Conservation (phyloP, 2,113 vertebrate species). For the Machaerirhynchus nigripectus region DNA sequence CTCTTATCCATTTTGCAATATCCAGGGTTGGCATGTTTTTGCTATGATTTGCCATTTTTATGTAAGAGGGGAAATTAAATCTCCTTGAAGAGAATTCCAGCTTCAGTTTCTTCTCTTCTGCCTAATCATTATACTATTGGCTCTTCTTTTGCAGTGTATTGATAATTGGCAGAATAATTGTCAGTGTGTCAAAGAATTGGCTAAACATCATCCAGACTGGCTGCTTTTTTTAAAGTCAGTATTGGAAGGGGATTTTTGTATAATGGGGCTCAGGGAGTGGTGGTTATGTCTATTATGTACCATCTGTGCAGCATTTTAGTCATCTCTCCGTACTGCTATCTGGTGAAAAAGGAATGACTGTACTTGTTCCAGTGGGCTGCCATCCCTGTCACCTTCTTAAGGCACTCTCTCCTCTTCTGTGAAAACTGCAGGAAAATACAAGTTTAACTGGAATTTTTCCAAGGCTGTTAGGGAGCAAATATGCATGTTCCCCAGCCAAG, state of each 20-base stretch:
- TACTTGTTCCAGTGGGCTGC: not conserved
- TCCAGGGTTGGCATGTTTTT: not conserved
- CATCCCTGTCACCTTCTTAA: not conserved
- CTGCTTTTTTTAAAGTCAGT: not conserved
- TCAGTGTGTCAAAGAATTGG: not conserved
- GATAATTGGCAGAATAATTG: not conserved
- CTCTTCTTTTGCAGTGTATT: not conserved
- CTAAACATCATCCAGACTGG: not conserved
- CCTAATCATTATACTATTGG: not conserved
- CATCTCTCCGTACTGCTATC: not conserved
- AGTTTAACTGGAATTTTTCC: not conserved
- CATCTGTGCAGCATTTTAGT: not conserved
- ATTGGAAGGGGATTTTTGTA: not conserved
- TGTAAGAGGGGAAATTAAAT: not conserved
- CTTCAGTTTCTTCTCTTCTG: not conserved
- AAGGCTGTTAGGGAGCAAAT: not conserved
- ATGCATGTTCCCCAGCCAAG: not conserved
- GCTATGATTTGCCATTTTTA: not conserved
- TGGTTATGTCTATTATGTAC: not conserved
- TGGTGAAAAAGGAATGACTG: not conserved
- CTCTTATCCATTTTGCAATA: not conserved
- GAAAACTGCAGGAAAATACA: not conserved
- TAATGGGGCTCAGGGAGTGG: not conserved
- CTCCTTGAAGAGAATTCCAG: not conserved
- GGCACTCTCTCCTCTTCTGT: not conserved